A percentile compares a stretch with the other conserved stretches of the same genome.
phyloP scores from a whole-genome alignment of 2,888 invertebrate species.

The Drosophila paranaensis region DNA sequence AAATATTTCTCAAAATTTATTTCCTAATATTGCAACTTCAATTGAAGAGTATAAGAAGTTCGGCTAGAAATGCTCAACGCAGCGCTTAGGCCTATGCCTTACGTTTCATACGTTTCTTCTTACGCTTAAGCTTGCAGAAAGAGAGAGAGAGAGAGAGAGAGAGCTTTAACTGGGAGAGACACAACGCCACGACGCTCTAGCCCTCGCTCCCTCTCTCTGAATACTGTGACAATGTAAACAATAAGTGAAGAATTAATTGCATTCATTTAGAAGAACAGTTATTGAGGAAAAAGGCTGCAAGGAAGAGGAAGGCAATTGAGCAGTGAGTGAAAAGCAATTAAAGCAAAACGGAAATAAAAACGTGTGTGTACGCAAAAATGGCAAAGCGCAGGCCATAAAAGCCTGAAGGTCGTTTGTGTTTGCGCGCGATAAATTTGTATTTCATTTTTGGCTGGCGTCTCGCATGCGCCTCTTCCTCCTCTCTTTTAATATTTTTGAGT shows the following conservation, averaged over 20 bases:
- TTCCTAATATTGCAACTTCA: neutral
- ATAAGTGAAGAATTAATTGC: slow-evolving; percentile 15
- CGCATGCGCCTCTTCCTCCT: neutral
- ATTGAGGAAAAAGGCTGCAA: slow-evolving; percentile 21
- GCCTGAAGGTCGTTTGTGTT: slow-evolving; percentile 72
- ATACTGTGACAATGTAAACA: slow-evolving; percentile 16
- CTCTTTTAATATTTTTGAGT: slow-evolving; percentile 25
- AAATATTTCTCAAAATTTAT: neutral
- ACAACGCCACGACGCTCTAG: neutral
- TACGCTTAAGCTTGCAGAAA: neutral
- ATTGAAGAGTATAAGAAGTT: slow-evolving; percentile 16
- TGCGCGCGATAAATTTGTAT: slow-evolving; percentile 53
- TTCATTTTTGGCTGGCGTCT: slow-evolving; percentile 15
- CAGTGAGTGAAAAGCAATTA: slow-evolving; percentile 34
- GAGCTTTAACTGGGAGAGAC: no score
- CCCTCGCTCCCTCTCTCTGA: neutral
- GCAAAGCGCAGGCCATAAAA: slow-evolving; percentile 25
- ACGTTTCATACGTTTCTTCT: slow-evolving; percentile 3
- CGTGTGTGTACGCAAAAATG: slow-evolving; percentile 26
- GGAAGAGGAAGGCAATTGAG: slow-evolving; percentile 24
- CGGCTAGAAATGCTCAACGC: slow-evolving; percentile 1
- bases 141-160: neutral
- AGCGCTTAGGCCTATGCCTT: slow-evolving; percentile 12
- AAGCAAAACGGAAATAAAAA: slow-evolving; percentile 45
- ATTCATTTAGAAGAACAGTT: slow-evolving; percentile 26